Conservation (phyloP, 2,888 invertebrate genomes). For the Hecatera dysodea region DNA sequence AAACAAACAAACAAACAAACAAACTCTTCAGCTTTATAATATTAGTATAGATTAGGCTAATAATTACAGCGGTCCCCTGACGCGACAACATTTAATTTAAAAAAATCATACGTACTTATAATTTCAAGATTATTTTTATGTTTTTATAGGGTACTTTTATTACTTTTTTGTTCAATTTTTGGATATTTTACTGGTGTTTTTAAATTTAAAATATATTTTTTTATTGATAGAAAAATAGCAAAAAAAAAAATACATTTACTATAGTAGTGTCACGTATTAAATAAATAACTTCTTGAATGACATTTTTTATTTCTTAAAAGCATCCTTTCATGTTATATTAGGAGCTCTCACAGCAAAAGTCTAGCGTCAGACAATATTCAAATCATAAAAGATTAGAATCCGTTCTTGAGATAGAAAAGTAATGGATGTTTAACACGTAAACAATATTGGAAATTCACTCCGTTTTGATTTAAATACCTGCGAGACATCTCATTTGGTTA, state of each 20-base stretch:
- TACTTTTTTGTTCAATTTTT: no score
- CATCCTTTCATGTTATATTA: constrained; percentile 6
- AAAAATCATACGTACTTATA: no score
- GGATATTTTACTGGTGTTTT: no score
- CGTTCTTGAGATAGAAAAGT: constrained; percentile 8
- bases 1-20: no score
- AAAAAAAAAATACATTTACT: neutral
- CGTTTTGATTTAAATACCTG: constrained; percentile 1
- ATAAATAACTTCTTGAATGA: constrained; percentile 2
- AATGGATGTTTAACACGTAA: constrained; percentile 4
- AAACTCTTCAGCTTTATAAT: no score
- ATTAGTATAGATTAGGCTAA: no score
- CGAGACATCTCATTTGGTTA: constrained; percentile 2
- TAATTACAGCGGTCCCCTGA: no score
- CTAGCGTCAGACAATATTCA: constrained; percentile 22
- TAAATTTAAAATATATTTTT: no score
- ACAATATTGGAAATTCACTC: neutral
- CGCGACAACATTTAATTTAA: no score
- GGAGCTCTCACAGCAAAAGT: constrained; percentile 3
- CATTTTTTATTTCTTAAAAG: constrained; percentile 13
- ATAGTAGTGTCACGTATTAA: neutral
- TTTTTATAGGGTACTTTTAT: no score
- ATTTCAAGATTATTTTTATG: no score
- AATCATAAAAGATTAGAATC: constrained; percentile 16
- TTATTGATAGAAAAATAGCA: neutral